These are phyloP conservation scores for Ifrita kowaldi DNA, from an alignment of 2,113 vertebrate species.

Conservation along the genomic window DNA sequence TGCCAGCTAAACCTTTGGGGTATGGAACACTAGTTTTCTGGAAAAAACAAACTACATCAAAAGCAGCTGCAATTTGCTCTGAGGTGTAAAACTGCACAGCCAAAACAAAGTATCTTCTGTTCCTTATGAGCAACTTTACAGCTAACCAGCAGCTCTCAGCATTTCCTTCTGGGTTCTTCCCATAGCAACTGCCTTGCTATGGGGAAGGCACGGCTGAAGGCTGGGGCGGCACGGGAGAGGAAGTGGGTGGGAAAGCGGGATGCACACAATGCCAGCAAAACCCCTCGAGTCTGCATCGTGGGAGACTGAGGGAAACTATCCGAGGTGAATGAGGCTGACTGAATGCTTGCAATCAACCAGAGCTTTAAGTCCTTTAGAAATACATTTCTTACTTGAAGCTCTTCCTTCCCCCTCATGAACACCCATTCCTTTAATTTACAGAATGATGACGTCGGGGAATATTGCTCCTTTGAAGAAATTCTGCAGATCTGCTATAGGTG, in stretches of 20 bases:
- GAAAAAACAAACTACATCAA: neutral
- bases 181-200: neutral
- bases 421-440: constrained; percentile 37
- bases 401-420: constrained; percentile 35
- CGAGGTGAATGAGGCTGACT: neutral
- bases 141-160: neutral
- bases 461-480: neutral
- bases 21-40: neutral
- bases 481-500: neutral
- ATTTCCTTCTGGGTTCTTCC: neutral
- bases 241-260: constrained; percentile 4
- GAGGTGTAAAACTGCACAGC: neutral
- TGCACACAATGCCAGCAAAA: neutral
- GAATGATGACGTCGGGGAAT: neutral
- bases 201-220: neutral
- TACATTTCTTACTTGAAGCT: constrained; percentile 32
- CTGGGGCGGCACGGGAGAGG: neutral
- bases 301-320: neutral
- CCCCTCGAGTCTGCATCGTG: neutral
- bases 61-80: constrained; percentile 15
- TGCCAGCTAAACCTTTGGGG: constrained; percentile 15
- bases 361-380: constrained; percentile 26
- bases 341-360: constrained; percentile 5
- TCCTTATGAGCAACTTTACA: neutral
- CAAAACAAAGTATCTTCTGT: neutral